Evolutionary conservation across 37 sponge, comb jelly and placozoan genomes (phyloP).

Genomic region (Bolinopsis microptera): DNA sequence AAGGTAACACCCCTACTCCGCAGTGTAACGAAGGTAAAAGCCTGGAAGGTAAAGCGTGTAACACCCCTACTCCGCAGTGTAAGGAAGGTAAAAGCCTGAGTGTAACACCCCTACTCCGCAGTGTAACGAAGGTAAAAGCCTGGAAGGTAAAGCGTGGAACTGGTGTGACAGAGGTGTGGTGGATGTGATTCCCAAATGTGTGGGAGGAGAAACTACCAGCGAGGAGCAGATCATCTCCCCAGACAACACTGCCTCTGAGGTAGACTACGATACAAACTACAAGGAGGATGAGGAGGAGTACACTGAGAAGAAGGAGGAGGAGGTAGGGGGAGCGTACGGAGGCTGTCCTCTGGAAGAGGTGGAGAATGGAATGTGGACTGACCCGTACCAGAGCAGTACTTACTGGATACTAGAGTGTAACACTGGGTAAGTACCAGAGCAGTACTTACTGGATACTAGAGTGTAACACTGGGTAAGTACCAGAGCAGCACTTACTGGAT

Average conservation of each 20-base stretch:
- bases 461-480: too few species aligned
- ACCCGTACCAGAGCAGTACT: background rate
- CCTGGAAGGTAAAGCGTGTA: background rate
- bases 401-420: slow-evolving; percentile 26
- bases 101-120: background rate
- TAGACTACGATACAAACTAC: background rate
- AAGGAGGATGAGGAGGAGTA: slow-evolving; percentile 4
- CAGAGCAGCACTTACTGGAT: too few species aligned
- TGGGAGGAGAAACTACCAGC: background rate
- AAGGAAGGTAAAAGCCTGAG: too few species aligned
- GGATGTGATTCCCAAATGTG: background rate
- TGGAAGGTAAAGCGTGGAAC: slow-evolving; percentile 13
- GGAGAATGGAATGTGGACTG: background rate
- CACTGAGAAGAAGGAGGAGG: background rate
- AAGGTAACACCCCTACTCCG: background rate
- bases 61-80: too few species aligned
- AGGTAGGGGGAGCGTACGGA: background rate
- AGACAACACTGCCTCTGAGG: background rate
- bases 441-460: background rate
- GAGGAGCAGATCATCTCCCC: background rate
- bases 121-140: background rate
- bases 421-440: too few species aligned
- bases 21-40: background rate
- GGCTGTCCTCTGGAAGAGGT: slow-evolving; percentile 15
- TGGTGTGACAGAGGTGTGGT: slow-evolving; percentile 13